A percentile compares a stretch with the other conserved stretches of the same genome.
These are phyloP conservation scores for Drosophila niveifrons DNA, from an alignment of 2,888 invertebrate genomes.

Conservation along the genomic window DNA sequence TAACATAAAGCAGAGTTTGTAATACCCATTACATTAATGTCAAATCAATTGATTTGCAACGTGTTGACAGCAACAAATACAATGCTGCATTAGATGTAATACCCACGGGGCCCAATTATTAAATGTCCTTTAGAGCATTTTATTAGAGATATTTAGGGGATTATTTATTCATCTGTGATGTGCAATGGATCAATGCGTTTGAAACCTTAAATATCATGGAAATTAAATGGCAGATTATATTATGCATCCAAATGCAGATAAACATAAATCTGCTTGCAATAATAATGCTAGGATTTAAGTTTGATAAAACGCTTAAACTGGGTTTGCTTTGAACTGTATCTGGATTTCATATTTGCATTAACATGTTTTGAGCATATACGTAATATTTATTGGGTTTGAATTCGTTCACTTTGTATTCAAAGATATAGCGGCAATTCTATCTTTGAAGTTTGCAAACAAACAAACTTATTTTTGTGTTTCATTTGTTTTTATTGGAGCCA, in stretches of 20 bases:
- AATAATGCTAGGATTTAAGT: background rate
- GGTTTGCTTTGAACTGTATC: no score
- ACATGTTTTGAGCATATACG: background rate
- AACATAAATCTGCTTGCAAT: background rate
- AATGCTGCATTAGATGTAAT: constrained; percentile 4
- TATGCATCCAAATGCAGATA: background rate
- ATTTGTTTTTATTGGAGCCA: no score
- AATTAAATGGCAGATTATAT: background rate
- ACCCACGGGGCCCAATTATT: constrained; percentile 12
- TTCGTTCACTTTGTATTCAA: no score
- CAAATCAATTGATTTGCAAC: constrained; percentile 21
- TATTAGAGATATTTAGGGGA: constrained; percentile 1
- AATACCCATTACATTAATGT: constrained; percentile 32
- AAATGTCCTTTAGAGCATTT: constrained; percentile 3
- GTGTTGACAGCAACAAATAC: constrained; percentile 11
- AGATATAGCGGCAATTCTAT: no score
- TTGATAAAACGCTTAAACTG: background rate
- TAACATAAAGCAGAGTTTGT: constrained; percentile 23
- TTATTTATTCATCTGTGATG: background rate
- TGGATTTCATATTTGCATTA: background rate
- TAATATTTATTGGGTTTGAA: background rate
- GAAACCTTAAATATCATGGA: background rate
- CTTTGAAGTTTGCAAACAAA: no score
- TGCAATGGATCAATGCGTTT: background rate
- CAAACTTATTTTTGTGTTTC: no score